A percentile compares a stretch with the other conserved stretches of the same genome.
These are phyloP conservation scores for Cacoxenus indagator DNA, from an alignment of 2,888 invertebrate genomes.

Conservation along the genomic window DNA sequence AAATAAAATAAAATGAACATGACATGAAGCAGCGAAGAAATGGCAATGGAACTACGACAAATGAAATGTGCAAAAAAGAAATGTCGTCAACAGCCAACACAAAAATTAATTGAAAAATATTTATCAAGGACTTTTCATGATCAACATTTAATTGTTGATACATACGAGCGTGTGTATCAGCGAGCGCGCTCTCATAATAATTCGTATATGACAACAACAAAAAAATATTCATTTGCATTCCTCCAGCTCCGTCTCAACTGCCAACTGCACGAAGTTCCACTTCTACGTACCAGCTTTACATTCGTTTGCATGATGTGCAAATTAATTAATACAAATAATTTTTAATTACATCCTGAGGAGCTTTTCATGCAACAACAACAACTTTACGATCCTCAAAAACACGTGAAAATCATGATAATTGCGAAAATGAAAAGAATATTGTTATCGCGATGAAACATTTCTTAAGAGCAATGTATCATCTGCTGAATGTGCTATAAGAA, in stretches of 20 bases:
- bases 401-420: too few species aligned
- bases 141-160: conserved; percentile 44
- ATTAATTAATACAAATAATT: conserved; percentile 7
- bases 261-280: background rate
- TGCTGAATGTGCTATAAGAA: too few species aligned
- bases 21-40: background rate
- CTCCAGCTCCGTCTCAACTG: background rate
- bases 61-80: conserved; percentile 33
- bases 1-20: conserved; percentile 40
- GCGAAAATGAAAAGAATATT: too few species aligned
- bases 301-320: background rate
- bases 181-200: conserved; percentile 5
- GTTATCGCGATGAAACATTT: too few species aligned
- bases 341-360: conserved; percentile 3
- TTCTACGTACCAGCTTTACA: background rate
- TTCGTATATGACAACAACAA: background rate
- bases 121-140: conserved; percentile 58
- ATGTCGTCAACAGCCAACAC: conserved; percentile 58
- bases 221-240: background rate
- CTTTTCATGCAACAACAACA: background rate
- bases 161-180: conserved; percentile 10
- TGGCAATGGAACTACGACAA: background rate
- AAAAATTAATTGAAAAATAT: conserved; percentile 63
- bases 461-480: too few species aligned
- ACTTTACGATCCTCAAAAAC: background rate